These are phyloP conservation scores for Drosophila niveifrons DNA, from an alignment of 2,888 invertebrate species.

Conservation along the genomic window DNA sequence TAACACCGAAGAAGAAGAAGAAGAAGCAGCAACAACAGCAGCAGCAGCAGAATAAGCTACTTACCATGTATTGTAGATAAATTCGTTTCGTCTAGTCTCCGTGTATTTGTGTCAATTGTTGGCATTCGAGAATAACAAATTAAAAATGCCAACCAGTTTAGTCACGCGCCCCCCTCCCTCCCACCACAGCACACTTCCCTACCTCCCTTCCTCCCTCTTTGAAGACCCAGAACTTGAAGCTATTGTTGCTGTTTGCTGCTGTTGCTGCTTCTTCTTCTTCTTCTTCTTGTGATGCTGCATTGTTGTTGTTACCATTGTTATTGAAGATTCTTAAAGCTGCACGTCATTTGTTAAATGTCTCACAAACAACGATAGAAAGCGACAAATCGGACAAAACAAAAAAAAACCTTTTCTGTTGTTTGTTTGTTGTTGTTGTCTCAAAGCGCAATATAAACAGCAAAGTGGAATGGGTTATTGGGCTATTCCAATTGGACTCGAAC, in stretches of 20 bases:
- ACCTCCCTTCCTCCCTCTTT: neutral
- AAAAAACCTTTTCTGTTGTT: conserved; percentile 11
- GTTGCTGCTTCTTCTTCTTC: neutral
- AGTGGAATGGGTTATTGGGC: conserved; percentile 58
- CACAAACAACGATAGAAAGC: conserved; percentile 46
- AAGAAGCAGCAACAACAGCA: neutral
- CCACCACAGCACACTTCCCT: neutral
- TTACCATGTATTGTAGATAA: neutral
- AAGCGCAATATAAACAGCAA: conserved; percentile 15
- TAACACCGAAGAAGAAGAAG: no score
- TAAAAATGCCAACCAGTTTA: conserved; percentile 62
- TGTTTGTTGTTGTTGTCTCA: neutral
- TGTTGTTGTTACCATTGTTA: conserved; percentile 23
- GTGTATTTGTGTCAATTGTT: conserved; percentile 52
- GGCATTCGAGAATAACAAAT: conserved; percentile 53
- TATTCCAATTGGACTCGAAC: neutral
- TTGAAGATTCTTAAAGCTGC: conserved; percentile 50
- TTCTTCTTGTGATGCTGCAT: conserved; percentile 6
- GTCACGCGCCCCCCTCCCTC: conserved; percentile 45
- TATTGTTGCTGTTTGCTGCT: conserved; percentile 30
- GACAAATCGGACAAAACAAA: conserved; percentile 34
- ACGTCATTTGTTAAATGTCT: conserved; percentile 50
- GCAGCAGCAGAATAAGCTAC: neutral
- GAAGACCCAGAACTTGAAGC: conserved; percentile 13
- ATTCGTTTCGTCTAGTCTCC: neutral